Percentiles rank a stretch among this genome's conserved stretches.
These are phyloP conservation scores for Pterocles orientalis DNA, from an alignment of 2,113 vertebrate genomes.

Conservation along the genomic window DNA sequence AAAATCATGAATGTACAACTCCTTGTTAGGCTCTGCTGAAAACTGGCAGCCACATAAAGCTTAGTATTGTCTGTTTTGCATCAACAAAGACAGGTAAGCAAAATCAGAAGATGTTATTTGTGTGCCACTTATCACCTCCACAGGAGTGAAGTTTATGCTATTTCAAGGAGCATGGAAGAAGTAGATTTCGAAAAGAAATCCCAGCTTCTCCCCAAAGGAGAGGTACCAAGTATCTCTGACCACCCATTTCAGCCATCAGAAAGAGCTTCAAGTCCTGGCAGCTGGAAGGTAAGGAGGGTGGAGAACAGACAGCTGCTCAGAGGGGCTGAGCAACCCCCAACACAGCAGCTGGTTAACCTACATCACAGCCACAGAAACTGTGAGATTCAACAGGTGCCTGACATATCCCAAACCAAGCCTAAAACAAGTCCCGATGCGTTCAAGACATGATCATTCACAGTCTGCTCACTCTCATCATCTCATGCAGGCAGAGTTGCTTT, in stretches of 20 bases:
- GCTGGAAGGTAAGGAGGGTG: constrained; percentile 36
- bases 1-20: neutral
- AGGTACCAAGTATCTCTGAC: neutral
- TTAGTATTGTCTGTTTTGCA: neutral
- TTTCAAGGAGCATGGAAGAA: constrained; percentile 81
- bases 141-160: constrained; percentile 77
- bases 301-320: neutral
- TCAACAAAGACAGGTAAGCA: neutral
- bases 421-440: neutral
- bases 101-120: neutral
- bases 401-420: neutral
- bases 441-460: neutral
- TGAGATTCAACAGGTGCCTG: neutral
- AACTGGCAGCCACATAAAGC: neutral
- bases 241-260: constrained; percentile 18
- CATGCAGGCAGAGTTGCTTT: neutral
- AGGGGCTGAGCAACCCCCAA: neutral
- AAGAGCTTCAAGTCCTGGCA: neutral
- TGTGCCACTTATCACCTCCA: neutral
- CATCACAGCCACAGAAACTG: neutral
- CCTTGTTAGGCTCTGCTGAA: neutral
- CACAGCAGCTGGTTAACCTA: neutral
- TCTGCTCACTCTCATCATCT: neutral
- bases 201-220: constrained; percentile 64
- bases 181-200: constrained; percentile 61